Percentiles rank a stretch among this genome's conserved stretches.
Conservation (phyloP, 2,797 vertebrate genomes). For the Pseudochromis fuscus region DNA sequence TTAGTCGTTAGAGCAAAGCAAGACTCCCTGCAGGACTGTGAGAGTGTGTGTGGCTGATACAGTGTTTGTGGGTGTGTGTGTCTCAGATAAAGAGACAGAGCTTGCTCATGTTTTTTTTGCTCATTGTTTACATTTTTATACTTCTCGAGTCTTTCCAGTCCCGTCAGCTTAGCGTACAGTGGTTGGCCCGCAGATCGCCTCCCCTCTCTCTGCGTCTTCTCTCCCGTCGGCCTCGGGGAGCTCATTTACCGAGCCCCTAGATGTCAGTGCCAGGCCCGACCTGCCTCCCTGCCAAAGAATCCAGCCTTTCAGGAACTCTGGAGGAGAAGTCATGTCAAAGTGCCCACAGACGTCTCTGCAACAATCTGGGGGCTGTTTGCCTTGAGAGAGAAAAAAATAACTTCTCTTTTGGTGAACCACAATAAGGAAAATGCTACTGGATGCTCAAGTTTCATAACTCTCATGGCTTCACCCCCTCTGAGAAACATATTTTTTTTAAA, state of each 20-base stretch:
- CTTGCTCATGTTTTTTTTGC: constrained; percentile 40
- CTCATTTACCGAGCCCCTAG: constrained; percentile 51
- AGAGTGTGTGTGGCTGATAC: constrained; percentile 17
- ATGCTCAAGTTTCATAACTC: constrained; percentile 42
- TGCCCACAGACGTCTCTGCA: constrained; percentile 53
- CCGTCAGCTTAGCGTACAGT: constrained; percentile 46
- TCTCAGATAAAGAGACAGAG: constrained; percentile 21
- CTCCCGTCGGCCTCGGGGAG: constrained; percentile 38
- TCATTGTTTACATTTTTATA: constrained; percentile 61
- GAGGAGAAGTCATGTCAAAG: constrained; percentile 52
- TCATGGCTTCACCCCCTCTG: constrained; percentile 2
- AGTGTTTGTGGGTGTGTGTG: constrained; percentile 5
- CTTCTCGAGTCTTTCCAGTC: constrained; percentile 47
- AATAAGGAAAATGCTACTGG: constrained; percentile 43
- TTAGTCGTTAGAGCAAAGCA: constrained; percentile 56
- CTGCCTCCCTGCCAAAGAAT: constrained; percentile 57
- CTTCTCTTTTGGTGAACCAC: constrained; percentile 15
- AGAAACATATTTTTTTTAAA: neutral
- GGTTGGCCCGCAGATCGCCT: constrained; percentile 19
- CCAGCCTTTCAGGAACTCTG: constrained; percentile 61
- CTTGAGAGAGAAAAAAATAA: constrained; percentile 35
- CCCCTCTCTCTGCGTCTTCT: constrained; percentile 15
- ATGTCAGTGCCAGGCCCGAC: constrained; percentile 46
- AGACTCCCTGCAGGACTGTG: constrained; percentile 40
- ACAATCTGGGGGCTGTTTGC: constrained; percentile 62